Evolutionary conservation across 2,113 vertebrate genomes (phyloP).

Genomic region (Hoplias malabaricus): DNA sequence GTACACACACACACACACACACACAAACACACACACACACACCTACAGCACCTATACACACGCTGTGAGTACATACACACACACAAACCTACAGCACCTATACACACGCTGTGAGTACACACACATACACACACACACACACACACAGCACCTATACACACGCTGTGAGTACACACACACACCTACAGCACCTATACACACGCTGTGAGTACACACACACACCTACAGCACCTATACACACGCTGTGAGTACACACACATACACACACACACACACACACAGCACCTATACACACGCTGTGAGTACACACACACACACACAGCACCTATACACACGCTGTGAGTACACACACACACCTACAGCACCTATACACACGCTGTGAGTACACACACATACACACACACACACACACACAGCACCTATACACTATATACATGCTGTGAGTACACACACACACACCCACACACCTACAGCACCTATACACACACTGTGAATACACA

Average conservation of each 20-base stretch:
- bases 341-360: slow-evolving; percentile 13
- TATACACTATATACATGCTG: too few relatives aligned
- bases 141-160: background rate
- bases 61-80: too few relatives aligned
- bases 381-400: background rate
- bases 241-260: too few relatives aligned
- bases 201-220: too few relatives aligned
- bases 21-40: background rate
- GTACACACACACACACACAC: slow-evolving; percentile 41
- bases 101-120: slow-evolving; percentile 74
- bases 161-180: slow-evolving; percentile 56
- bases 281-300: slow-evolving; percentile 83
- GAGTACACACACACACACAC: slow-evolving; percentile 36
- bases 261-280: slow-evolving; percentile 76
- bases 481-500: too few relatives aligned
- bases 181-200: too few relatives aligned
- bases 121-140: slow-evolving; percentile 18
- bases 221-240: background rate
- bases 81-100: slow-evolving; percentile 82
- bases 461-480: background rate
- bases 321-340: too few relatives aligned
- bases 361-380: too few relatives aligned
- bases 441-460: too few relatives aligned
- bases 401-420: background rate
- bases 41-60: background rate